These are phyloP conservation scores for Andrena bucephala DNA, from an alignment of 2,888 invertebrate species.

Conservation along the genomic window DNA sequence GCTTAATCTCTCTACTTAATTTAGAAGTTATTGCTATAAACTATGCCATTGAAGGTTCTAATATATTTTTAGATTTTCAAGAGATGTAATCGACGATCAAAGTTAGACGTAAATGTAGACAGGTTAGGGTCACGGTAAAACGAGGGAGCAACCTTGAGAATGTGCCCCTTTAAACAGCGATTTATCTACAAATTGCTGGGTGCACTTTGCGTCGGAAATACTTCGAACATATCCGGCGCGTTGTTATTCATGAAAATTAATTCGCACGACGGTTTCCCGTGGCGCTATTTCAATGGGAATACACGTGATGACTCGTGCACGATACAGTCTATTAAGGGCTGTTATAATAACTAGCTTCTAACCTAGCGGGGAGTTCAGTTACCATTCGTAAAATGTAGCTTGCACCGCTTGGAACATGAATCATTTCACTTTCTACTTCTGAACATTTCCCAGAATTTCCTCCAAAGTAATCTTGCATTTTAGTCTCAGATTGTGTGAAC, in stretches of 20 bases:
- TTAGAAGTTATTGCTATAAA: neutral
- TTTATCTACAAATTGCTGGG: constrained; percentile 43
- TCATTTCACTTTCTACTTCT: too few species aligned
- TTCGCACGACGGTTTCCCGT: neutral
- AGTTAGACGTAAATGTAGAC: constrained; percentile 24
- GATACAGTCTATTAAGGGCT: neutral
- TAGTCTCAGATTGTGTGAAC: too few species aligned
- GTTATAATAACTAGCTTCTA: constrained; percentile 8
- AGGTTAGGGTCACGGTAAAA: constrained; percentile 27
- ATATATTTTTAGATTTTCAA: constrained; percentile 34
- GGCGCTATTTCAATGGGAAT: neutral
- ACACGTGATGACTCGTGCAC: constrained; percentile 18
- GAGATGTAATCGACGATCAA: constrained; percentile 27
- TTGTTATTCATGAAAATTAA: constrained; percentile 28
- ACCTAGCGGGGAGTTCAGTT: neutral
- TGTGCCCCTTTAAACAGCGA: constrained; percentile 17
- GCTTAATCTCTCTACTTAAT: neutral
- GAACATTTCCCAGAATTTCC: too few species aligned
- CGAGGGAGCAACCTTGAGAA: constrained; percentile 33
- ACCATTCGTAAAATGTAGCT: too few species aligned
- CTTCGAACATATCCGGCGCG: neutral
- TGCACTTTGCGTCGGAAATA: constrained; percentile 14
- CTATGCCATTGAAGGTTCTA: neutral
- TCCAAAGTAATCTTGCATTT: too few species aligned
- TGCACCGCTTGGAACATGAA: too few species aligned